phyloP scores from a whole-genome alignment of 2,113 vertebrate genomes.

The Bos taurus region DNA sequence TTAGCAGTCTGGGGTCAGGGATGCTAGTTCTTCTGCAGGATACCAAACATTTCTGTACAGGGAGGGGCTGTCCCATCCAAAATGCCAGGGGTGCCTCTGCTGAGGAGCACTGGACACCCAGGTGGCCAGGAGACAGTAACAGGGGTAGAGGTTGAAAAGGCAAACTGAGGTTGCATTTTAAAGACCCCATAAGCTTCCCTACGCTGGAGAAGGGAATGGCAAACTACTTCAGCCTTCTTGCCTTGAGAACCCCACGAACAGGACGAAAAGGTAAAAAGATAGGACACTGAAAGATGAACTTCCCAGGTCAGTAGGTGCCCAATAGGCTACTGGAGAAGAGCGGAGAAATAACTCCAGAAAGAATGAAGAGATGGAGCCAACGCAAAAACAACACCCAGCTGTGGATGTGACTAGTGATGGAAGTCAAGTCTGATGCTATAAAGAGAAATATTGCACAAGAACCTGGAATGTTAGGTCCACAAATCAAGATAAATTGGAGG shows the following conservation, averaged over 20 bases:
- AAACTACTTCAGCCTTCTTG: background rate
- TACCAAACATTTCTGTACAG: background rate
- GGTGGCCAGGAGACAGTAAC: rapidly evolving
- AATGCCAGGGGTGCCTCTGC: background rate
- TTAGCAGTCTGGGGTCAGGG: background rate
- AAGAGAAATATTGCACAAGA: background rate
- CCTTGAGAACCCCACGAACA: background rate
- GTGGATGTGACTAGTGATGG: background rate
- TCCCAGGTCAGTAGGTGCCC: background rate
- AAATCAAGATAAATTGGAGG: background rate
- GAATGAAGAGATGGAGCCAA: background rate
- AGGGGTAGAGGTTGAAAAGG: background rate
- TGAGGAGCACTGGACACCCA: background rate
- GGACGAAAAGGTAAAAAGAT: background rate
- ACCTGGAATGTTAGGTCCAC: background rate
- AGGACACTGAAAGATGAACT: background rate
- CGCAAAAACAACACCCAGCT: background rate
- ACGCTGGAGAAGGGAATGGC: background rate
- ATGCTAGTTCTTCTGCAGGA: too few species aligned
- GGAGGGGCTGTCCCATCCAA: background rate
- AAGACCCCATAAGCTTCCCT: background rate
- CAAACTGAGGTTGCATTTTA: background rate
- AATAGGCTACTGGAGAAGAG: background rate
- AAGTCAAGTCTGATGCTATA: background rate
- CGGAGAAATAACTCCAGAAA: background rate